A percentile compares a stretch with the other conserved stretches of the same genome.
Evolutionary conservation across 2,888 invertebrate genomes (phyloP).

Genomic region (Craniophora ligustri): DNA sequence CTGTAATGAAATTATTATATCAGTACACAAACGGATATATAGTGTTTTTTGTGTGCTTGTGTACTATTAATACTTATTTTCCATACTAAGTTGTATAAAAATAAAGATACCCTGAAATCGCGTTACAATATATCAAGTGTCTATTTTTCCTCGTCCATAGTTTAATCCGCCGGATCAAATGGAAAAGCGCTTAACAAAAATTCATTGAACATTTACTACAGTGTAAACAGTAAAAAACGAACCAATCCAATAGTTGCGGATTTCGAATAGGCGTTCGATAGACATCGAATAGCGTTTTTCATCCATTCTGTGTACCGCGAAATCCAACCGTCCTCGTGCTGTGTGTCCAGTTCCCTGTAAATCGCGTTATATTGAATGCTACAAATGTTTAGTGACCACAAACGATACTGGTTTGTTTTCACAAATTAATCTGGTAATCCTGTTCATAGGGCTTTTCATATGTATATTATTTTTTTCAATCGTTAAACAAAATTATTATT

Average conservation of each 20-base stretch:
- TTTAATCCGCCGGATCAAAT: slow-evolving; percentile 6
- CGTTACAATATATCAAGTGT: neutral
- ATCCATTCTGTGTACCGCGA: slow-evolving; percentile 23
- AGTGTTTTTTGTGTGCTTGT: no score
- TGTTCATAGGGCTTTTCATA: slow-evolving; percentile 10
- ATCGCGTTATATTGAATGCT: slow-evolving; percentile 30
- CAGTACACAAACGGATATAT: neutral
- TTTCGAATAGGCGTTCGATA: slow-evolving; percentile 29
- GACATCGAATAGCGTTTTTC: slow-evolving; percentile 38
- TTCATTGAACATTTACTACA: slow-evolving; percentile 30
- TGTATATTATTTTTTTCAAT: no score
- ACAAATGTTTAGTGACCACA: slow-evolving; percentile 15
- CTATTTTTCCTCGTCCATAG: neutral
- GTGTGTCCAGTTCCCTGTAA: slow-evolving; percentile 29
- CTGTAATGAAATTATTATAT: no score
- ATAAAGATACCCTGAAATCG: no score
- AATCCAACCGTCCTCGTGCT: slow-evolving; percentile 48
- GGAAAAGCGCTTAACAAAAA: slow-evolving; percentile 15
- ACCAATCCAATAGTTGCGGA: slow-evolving; percentile 21
- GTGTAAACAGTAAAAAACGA: slow-evolving; percentile 26
- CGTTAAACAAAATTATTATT: no score
- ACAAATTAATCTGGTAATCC: slow-evolving; percentile 10
- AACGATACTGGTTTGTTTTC: slow-evolving; percentile 7
- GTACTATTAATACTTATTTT: no score
- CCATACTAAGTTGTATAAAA: no score